Evolutionary conservation across 2,888 invertebrate species (phyloP).

Genomic region (Silvanus unidentatus): DNA sequence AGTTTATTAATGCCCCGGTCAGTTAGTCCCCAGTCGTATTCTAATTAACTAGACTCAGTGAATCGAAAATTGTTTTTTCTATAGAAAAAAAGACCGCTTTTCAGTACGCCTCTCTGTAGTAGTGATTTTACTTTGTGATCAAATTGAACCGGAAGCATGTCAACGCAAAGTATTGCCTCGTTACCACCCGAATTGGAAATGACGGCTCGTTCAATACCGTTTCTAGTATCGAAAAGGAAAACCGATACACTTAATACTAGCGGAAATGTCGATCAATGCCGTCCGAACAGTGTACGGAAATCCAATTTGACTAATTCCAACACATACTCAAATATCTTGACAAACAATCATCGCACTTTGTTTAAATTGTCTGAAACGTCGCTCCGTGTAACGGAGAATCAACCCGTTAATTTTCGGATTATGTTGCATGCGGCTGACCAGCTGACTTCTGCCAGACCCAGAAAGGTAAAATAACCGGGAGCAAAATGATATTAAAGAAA

Average conservation of each 20-base stretch:
- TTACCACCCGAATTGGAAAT: constrained; percentile 35
- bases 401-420: constrained; percentile 42
- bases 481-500: no score
- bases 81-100: no score
- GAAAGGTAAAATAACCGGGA: constrained; percentile 33
- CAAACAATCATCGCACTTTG: constrained; percentile 15
- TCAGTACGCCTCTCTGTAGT: no score
- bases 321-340: no score
- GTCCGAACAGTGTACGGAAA: not conserved
- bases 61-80: no score
- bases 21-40: constrained; percentile 14
- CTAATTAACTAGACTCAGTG: constrained; percentile 13
- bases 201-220: constrained; percentile 30
- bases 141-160: constrained; percentile 26
- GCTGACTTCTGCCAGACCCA: constrained; percentile 30
- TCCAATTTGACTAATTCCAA: not conserved
- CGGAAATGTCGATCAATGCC: not conserved
- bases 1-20: constrained; percentile 18
- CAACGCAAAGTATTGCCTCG: constrained; percentile 36
- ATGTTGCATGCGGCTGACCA: constrained; percentile 37
- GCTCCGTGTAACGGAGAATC: constrained; percentile 32
- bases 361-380: constrained; percentile 37
- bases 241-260: not conserved
- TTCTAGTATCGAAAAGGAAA: constrained; percentile 11
- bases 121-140: not conserved